Base-by-base conservation (phyloP, 2,113 vertebrate genomes). In the Meriones unguiculatus region DNA sequence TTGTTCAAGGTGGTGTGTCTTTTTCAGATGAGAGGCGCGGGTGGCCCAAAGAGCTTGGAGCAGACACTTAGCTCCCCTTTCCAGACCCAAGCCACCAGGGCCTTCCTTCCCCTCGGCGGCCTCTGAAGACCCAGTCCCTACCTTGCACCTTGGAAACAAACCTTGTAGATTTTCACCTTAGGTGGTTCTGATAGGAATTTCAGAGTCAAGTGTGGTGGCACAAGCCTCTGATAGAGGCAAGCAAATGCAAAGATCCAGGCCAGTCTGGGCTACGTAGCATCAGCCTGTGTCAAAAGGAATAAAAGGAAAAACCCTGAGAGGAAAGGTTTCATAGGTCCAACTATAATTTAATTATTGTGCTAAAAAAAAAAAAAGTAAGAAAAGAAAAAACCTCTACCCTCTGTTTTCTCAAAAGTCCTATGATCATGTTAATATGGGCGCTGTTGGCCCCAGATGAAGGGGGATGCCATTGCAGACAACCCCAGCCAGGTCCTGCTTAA, bases 251-350 rank as follows among this genome's bases (percentile, higher is more conserved):
- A 91, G 10, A 38, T 67, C 46, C 24, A 69, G 28, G 46, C 24
- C 62, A 69, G 22, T 12, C 59, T 67, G 20, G 75, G 35, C 75
- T 80, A 38, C 24, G 30, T 28, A 69, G 62, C 28, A n/a, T 78
- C 75, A 52, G 10, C 73, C 30, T 52, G 5, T 25, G 30, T 54
- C 24, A 69, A 54, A 65, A 69, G 65, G 14, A 59, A 59, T 52
- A 8, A 28, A 78, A 52, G 22, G 22, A 78, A 65, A 35, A 77
- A 28, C n/a, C 65, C 62, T 38, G 46, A 75, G 69, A 38, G 11
- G 57, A 7, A n/a, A 93, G 24, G 28, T 87, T 94, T 90, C 90
- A 38, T 25, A 57, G 89, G 80, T 82, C 76, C 72, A 93, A 84
- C 80, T 69, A 35, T n/a, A 88, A 81, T 89, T 84, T 24, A 70